Evolutionary conservation across 2,888 invertebrate genomes (phyloP).

Genomic region (Drosophila villosipedis): DNA sequence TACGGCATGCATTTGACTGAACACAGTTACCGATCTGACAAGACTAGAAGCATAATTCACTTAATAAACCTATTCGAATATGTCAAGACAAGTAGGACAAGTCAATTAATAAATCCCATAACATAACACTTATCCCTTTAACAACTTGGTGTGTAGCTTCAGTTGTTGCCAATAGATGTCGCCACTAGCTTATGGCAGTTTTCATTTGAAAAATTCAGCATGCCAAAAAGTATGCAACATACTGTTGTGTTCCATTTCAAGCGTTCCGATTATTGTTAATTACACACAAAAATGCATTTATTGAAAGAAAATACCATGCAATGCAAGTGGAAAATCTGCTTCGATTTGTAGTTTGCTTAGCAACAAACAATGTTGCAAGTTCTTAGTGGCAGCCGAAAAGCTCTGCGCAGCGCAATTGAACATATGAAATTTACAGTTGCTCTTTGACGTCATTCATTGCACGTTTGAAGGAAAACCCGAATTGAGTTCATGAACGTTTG

Average conservation of each 20-base stretch:
- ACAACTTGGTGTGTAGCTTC: not conserved
- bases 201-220: not conserved
- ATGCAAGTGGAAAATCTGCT: not conserved
- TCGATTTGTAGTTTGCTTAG: not conserved
- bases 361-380: not conserved
- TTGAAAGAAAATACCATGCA: not conserved
- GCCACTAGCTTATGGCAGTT: not conserved
- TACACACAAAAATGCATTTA: not conserved
- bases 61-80: not conserved
- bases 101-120: no score
- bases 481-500: conserved; percentile 84
- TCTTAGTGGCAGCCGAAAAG: not conserved
- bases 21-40: not conserved
- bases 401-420: conserved; percentile 19
- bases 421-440: conserved; percentile 69
- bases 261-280: not conserved
- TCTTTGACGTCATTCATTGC: conserved; percentile 71
- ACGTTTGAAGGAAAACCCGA: conserved; percentile 74
- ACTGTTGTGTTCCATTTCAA: not conserved
- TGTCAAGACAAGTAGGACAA: not conserved
- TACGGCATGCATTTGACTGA: no score
- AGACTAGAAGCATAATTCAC: rapidly evolving
- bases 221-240: conserved; percentile 25
- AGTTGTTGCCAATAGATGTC: conserved; percentile 1
- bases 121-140: not conserved